Base-by-base conservation (phyloP, 1,140 invertebrate species). In the Parapsyche elsis region DNA sequence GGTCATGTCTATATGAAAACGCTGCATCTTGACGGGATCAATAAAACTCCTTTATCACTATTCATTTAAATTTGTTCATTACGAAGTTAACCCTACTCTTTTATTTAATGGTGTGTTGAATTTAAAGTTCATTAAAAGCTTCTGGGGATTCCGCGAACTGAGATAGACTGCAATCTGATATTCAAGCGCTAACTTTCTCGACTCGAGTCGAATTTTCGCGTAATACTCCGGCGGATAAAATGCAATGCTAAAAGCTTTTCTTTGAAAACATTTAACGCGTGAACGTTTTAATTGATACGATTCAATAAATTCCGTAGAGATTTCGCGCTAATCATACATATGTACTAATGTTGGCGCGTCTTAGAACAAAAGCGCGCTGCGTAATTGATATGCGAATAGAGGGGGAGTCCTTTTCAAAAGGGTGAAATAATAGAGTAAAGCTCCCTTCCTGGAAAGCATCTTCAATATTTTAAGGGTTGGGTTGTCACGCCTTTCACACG, bases 311-410 rank as follows among this genome's bases (percentile, higher is more conserved):
- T 67, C 9, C 24, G 4, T 1, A 21, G 14, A 64, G 21, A 23
- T 64, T 64, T 64, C 59, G 10, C 19, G 59, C 19, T 21, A 64
- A 21, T 64, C 59, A 67, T 61, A 19, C 30, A 38, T 38, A 7
- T 7, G 7, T 38, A 38, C 57, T 19, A 61, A 61, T 23, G 24
- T 14, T 23, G 10, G 14, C 64, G 12, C 9, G 5, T 26, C 64
- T 4, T 30, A 26, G 21, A 67, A 26, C 24, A 12, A 67, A 67
- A 26, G 9, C 21, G 1, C 23, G 12, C 24, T 23, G 23, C 5
- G 64, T 67, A 67, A 67, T 67, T 67, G 64, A 67, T 67, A 67
- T 23, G 10, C 49, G 12, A 10, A 9, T 67, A 38, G 64, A 24
- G 23, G 21, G 9, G 9, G 10, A 10, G 24, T 9, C 24, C 64